Conservation (phyloP, 2,888 invertebrate genomes). For the Volucella bombylans region DNA sequence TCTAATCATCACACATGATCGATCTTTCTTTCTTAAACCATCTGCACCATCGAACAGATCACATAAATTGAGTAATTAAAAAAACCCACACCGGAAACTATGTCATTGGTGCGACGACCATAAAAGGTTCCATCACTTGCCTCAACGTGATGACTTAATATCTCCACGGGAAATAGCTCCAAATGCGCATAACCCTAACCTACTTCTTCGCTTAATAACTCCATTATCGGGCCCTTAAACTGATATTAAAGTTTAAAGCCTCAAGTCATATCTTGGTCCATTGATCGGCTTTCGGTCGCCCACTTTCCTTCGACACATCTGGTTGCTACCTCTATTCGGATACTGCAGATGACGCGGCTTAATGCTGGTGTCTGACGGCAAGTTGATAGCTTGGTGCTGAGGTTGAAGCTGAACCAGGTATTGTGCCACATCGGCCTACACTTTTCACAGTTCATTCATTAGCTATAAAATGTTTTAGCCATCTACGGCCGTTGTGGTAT, state of each 20-base stretch:
- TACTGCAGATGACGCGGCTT: constrained; percentile 20
- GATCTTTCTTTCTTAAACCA: background rate
- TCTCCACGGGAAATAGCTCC: constrained; percentile 31
- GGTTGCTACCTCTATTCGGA: constrained; percentile 21
- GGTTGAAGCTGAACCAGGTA: constrained; percentile 2
- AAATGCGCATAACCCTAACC: constrained; percentile 53
- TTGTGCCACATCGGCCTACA: constrained; percentile 65
- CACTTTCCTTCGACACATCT: constrained; percentile 59
- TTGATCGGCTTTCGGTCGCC: constrained; percentile 64
- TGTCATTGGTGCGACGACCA: constrained; percentile 25
- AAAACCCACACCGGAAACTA: constrained; percentile 48
- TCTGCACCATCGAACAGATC: constrained; percentile 13
- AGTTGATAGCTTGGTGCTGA: no score
- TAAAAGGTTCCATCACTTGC: constrained; percentile 21
- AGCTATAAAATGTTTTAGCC: constrained; percentile 21
- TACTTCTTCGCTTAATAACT: constrained; percentile 62
- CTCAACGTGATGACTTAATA: constrained; percentile 43
- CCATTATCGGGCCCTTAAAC: constrained; percentile 66
- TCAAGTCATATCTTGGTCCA: constrained; percentile 50
- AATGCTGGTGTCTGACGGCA: background rate
- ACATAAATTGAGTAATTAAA: constrained; percentile 40
- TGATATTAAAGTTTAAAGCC: constrained; percentile 57
- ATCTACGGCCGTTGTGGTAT: constrained; percentile 25
- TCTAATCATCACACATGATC: no score
- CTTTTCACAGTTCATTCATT: constrained; percentile 67